Evolutionary conservation across 2,888 invertebrate species (phyloP).

Genomic region (Polydrusus pterygomalis): DNA sequence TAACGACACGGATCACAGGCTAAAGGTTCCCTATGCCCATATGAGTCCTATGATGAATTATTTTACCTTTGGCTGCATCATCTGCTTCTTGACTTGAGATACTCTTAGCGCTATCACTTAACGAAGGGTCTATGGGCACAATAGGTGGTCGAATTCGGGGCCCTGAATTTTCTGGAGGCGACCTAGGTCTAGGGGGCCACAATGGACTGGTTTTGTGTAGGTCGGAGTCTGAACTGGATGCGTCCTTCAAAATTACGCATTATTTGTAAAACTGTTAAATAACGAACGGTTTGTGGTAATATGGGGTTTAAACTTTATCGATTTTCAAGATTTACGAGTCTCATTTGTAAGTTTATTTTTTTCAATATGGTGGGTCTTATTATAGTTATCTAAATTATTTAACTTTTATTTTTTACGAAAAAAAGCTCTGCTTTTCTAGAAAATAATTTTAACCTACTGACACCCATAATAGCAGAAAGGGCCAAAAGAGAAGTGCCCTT

Average conservation of each 20-base stretch:
- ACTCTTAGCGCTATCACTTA: conserved; percentile 75
- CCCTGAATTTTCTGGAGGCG: conserved; percentile 60
- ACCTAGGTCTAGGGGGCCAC: conserved; percentile 71
- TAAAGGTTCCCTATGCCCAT: too few relatives aligned
- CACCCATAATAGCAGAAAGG: too few relatives aligned
- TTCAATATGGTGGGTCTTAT: too few relatives aligned
- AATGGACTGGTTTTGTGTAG: conserved; percentile 71
- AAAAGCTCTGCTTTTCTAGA: too few relatives aligned
- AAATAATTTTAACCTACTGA: too few relatives aligned
- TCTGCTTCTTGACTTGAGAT: conserved; percentile 75
- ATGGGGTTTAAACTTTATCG: too few relatives aligned
- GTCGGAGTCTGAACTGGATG: conserved; percentile 77
- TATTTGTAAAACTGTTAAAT: not conserved
- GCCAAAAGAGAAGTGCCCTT: too few relatives aligned
- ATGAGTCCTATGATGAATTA: not conserved
- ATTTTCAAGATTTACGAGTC: too few relatives aligned
- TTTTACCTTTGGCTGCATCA: conserved; percentile 70
- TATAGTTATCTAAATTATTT: too few relatives aligned
- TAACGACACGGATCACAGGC: too few relatives aligned
- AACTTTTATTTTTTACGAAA: too few relatives aligned
- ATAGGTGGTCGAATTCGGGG: conserved; percentile 61
- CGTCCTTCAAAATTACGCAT: conserved; percentile 67
- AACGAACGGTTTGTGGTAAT: not conserved
- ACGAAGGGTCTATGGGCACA: conserved; percentile 72
- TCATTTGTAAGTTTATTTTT: too few relatives aligned